phyloP scores from a whole-genome alignment of 2,888 invertebrate genomes.

The Sphaerolaimus hirsutus region DNA sequence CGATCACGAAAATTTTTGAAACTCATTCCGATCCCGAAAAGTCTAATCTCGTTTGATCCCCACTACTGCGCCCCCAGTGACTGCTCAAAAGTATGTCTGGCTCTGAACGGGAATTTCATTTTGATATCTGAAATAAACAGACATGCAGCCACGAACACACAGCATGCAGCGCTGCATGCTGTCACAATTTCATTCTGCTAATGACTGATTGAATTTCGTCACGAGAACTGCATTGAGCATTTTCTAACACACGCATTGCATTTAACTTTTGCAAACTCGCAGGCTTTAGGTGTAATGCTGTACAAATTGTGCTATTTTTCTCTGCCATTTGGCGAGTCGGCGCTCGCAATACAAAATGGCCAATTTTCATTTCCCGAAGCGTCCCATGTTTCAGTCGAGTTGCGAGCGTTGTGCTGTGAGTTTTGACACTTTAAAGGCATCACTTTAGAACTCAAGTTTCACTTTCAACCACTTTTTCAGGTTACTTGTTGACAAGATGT shows the following conservation, averaged over 20 bases:
- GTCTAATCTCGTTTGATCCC: too few species aligned
- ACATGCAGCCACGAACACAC: not conserved
- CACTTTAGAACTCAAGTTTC: not conserved
- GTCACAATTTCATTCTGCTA: not conserved
- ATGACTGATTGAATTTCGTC: not conserved
- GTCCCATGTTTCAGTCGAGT: constrained; percentile 40
- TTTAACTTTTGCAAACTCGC: too few species aligned
- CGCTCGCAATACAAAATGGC: constrained; percentile 69
- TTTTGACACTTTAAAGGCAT: not conserved
- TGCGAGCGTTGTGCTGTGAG: constrained; percentile 36
- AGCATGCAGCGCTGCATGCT: not conserved
- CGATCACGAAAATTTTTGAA: too few species aligned
- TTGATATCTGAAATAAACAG: not conserved
- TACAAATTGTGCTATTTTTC: constrained; percentile 69
- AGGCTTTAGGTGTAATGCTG: constrained; percentile 62
- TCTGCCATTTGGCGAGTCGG: constrained; percentile 68
- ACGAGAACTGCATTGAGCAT: constrained; percentile 7
- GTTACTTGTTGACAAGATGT: too few species aligned
- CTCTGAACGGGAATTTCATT: too few species aligned
- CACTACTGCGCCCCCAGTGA: too few species aligned
- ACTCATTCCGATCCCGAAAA: too few species aligned
- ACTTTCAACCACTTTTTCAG: too few species aligned
- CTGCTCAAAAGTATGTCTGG: too few species aligned
- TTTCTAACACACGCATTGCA: too few species aligned
- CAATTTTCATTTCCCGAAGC: constrained; percentile 52